phyloP scores from a whole-genome alignment of 2,797 vertebrate species.

The Pseudopleuronectes americanus region DNA sequence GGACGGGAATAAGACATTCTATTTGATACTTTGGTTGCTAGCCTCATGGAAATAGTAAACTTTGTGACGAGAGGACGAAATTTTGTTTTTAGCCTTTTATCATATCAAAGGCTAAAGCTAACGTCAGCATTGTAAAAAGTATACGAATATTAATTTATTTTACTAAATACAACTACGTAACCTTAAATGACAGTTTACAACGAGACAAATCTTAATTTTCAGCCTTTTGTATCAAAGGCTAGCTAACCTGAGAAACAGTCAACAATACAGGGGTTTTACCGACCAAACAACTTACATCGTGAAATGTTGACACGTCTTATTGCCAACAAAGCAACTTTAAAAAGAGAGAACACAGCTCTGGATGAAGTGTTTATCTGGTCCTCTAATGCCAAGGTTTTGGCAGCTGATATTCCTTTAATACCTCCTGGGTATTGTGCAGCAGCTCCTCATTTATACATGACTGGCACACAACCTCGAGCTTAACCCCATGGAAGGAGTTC shows the following conservation, averaged over 20 bases:
- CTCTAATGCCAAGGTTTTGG: conserved; percentile 58
- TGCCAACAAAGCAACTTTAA: neutral
- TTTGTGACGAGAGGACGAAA: too few relatives aligned
- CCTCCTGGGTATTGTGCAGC: conserved; percentile 64
- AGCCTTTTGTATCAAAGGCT: too few relatives aligned
- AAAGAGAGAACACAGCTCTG: conserved; percentile 15
- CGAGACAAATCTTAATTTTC: too few relatives aligned
- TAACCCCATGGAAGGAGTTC: conserved; percentile 50
- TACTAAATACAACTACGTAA: too few relatives aligned
- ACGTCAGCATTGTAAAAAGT: too few relatives aligned
- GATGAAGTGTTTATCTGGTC: conserved; percentile 47
- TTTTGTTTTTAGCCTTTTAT: neutral
- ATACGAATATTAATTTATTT: too few relatives aligned
- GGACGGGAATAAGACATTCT: neutral
- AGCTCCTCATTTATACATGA: conserved; percentile 67
- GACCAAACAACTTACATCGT: neutral
- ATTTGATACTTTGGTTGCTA: neutral
- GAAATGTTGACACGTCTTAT: too few relatives aligned
- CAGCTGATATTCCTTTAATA: conserved; percentile 60
- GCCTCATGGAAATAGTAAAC: neutral
- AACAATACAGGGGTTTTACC: neutral
- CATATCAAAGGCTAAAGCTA: neutral
- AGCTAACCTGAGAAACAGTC: neutral
- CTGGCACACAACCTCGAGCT: conserved; percentile 65
- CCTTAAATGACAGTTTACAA: too few relatives aligned